Percentiles rank a stretch among this genome's conserved stretches.
phyloP scores from a whole-genome alignment of 2,797 vertebrate species.

The Hoplostethus mediterraneus region DNA sequence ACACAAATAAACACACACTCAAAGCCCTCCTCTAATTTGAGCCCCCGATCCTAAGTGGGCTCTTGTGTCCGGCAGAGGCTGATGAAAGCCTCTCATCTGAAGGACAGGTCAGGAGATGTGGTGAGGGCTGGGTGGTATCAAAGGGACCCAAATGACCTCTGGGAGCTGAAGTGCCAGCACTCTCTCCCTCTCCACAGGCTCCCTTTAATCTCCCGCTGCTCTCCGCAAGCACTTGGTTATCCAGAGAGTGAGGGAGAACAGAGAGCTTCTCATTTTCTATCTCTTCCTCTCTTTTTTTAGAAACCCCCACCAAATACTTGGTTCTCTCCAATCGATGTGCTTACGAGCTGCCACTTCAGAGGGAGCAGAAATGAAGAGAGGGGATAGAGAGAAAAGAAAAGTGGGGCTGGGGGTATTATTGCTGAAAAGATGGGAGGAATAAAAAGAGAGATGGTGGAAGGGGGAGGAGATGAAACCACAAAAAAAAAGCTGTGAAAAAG shows the following conservation, averaged over 20 bases:
- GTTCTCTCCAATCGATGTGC: slow-evolving; percentile 34
- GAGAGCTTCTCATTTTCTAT: slow-evolving; percentile 46
- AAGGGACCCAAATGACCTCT: slow-evolving; percentile 70
- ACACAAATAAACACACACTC: slow-evolving; percentile 28
- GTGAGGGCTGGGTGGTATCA: slow-evolving; percentile 63
- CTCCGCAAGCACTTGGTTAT: slow-evolving; percentile 67
- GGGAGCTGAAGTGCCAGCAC: slow-evolving; percentile 59
- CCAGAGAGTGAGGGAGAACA: slow-evolving; percentile 47
- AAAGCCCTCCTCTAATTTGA: slow-evolving; percentile 76
- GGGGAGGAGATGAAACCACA: slow-evolving; percentile 54
- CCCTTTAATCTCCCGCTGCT: slow-evolving; percentile 77
- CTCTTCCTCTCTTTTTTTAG: slow-evolving; percentile 16
- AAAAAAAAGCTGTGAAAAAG: slow-evolving; percentile 47
- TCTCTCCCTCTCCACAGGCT: slow-evolving; percentile 58
- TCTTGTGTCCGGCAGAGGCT: slow-evolving; percentile 76
- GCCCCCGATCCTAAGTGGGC: slow-evolving; percentile 79
- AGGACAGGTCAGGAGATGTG: slow-evolving; percentile 78
- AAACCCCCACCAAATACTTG: slow-evolving; percentile 17
- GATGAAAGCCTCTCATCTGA: slow-evolving; percentile 84
- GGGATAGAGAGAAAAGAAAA: slow-evolving; percentile 27
- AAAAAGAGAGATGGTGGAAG: slow-evolving; percentile 34
- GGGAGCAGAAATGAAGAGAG: slow-evolving; percentile 5
- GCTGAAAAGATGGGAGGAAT: slow-evolving; percentile 40
- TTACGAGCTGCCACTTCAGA: slow-evolving; percentile 27
- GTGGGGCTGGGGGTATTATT: slow-evolving; percentile 19